Conservation (phyloP, 2,888 invertebrate species). For the Sphaeridia pumilis region DNA sequence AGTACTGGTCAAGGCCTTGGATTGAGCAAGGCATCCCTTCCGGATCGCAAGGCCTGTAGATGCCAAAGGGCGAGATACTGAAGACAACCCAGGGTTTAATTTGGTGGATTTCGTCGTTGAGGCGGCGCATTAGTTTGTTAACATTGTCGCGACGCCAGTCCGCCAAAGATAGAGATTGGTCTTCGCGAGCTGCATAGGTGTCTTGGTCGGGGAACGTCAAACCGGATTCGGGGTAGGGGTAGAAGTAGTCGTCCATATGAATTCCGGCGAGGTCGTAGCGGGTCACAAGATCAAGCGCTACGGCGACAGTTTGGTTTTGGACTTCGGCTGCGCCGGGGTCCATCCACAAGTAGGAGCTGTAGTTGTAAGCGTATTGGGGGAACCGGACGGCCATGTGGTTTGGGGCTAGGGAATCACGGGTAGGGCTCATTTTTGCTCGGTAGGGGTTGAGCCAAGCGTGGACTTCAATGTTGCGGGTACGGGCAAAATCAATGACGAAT, state of each 20-base stretch:
- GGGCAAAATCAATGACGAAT: constrained; percentile 23
- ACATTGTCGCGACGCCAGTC: constrained; percentile 33
- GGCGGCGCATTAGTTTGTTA: constrained; percentile 22
- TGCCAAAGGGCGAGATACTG: constrained; percentile 29
- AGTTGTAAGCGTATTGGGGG: constrained; percentile 23
- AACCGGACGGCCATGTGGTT: constrained; percentile 28
- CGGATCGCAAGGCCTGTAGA: constrained; percentile 21
- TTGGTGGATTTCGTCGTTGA: constrained; percentile 20
- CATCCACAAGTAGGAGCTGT: constrained; percentile 28
- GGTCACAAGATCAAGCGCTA: constrained; percentile 23
- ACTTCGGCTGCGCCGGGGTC: constrained; percentile 28
- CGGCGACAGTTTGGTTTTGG: constrained; percentile 23
- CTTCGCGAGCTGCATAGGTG: constrained; percentile 18
- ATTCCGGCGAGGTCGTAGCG: constrained; percentile 30
- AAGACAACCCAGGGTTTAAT: constrained; percentile 24
- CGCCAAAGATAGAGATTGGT: constrained; percentile 8
- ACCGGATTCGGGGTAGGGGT: constrained; percentile 27
- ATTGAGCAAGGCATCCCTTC: constrained; percentile 32
- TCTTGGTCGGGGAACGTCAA: constrained; percentile 19
- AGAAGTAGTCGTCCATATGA: constrained; percentile 34
- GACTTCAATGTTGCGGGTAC: constrained; percentile 24
- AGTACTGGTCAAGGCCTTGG: constrained; percentile 28
- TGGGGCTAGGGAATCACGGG: constrained; percentile 16
- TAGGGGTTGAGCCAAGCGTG: constrained; percentile 35
- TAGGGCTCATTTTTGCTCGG: constrained; percentile 19